Evolutionary conservation across 92 coral and sea anemone species (phyloP), one percentile per base, ranked within the genome.

Genomic region (Meandrina meandrites): DNA sequence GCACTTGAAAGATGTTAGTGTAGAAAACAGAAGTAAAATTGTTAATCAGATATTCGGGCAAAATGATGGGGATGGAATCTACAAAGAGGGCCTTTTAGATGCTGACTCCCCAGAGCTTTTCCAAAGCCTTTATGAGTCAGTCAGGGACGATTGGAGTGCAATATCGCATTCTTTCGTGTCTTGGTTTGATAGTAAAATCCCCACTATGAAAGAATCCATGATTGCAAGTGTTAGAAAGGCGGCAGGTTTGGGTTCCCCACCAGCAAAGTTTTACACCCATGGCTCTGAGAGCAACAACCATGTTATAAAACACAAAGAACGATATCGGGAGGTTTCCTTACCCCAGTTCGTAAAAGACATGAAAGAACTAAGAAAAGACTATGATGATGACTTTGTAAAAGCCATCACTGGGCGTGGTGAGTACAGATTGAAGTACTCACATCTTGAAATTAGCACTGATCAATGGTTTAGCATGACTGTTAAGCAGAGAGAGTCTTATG

Each of bases 241-340:
- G 60, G 84, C 92, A 30, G 92, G 92, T 62, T 74, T 86, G 71
- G 87, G 92, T n/a, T 86, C 78, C 70, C 92, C 92, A 28, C 81
- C 79, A 19, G 56, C 74, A 84, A 80, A 79, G 45, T n/a, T 89
- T 88, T 86, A 86, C 60, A 90, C 84, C n/a, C 90, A 90, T 75
- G 37, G 78, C 72, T 79, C 89, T 19, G 86, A 85, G 76, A 90
- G 90, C n/a, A 86, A 79, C 64, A 90, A 86, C 58, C 87, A 86
- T 60, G 86, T 87, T 18, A 89, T 89, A 54, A 89, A 85, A 71
- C 92, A 89, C 77, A 89, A 84, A 81, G 92, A 84, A 36, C 80
- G 80, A 22, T 84, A 51, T 67, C 50, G 71, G 31, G 92, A 84
- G 57, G 89, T 89, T 53, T 84, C 91, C 42, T 82, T 80, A 32